Evolutionary conservation across 1,140 invertebrate species (phyloP).

Genomic region (Paraescarpia echinospica): DNA sequence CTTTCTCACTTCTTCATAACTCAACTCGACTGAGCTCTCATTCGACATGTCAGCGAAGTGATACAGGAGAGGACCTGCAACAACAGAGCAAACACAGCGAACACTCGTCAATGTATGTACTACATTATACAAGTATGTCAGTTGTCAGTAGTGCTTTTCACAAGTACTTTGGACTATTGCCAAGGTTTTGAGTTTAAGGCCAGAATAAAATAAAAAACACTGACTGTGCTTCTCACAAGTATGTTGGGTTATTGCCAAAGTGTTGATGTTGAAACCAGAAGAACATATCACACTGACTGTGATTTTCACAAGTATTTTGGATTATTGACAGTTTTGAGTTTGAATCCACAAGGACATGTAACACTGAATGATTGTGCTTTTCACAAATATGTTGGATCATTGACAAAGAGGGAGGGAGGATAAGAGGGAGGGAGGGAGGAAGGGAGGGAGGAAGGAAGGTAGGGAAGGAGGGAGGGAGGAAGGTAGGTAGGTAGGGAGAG

Average conservation of each 20-base stretch:
- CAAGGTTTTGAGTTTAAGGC: background rate
- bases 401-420: too few species aligned
- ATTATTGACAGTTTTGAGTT: background rate
- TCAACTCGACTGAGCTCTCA: slow-evolving; percentile 90
- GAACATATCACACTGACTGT: background rate
- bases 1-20: slow-evolving; percentile 65
- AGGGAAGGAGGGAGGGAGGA: too few species aligned
- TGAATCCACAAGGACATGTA: background rate
- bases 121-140: background rate
- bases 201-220: background rate
- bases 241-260: background rate
- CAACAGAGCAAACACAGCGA: slow-evolving; percentile 30
- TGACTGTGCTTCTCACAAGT: background rate
- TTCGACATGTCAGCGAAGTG: slow-evolving; percentile 88
- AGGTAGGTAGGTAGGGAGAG: too few species aligned
- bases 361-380: too few species aligned
- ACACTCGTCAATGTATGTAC: background rate
- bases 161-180: background rate
- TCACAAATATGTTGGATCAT: too few species aligned
- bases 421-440: too few species aligned
- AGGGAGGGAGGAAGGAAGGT: too few species aligned
- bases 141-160: background rate
- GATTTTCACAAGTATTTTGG: background rate
- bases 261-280: background rate
- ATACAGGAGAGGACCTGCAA: slow-evolving; percentile 87